Evolutionary conservation across 2,113 vertebrate genomes (phyloP).

Genomic region (Nyctereutes procyonoides): DNA sequence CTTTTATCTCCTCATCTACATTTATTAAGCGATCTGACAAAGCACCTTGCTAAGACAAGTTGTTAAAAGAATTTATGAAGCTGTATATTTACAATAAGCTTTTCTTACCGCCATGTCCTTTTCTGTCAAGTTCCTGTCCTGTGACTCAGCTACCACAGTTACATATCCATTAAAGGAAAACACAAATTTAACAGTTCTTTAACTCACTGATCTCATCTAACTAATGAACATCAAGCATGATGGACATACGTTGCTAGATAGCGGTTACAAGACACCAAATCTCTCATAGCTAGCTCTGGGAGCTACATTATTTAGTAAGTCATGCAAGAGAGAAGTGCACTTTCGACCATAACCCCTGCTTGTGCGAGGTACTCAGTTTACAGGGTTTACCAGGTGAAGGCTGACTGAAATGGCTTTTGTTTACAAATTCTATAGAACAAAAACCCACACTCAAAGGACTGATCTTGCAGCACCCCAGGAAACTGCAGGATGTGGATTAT

Average conservation of each 20-base stretch:
- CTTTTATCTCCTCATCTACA: slow-evolving; percentile 77
- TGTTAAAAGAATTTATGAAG: slow-evolving; percentile 66
- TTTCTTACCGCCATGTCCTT: slow-evolving; percentile 87
- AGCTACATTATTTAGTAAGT: slow-evolving; percentile 97
- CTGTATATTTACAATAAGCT: slow-evolving; percentile 77
- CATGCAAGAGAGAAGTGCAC: slow-evolving; percentile 82
- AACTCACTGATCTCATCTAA: slow-evolving; percentile 85
- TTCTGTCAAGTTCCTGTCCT: slow-evolving; percentile 80
- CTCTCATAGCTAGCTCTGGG: slow-evolving; percentile 87
- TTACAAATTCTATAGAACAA: slow-evolving; percentile 83
- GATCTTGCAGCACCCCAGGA: slow-evolving; percentile 23
- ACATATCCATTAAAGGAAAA: slow-evolving; percentile 80
- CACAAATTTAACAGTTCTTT: slow-evolving; percentile 83
- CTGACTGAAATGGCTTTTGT: slow-evolving; percentile 84
- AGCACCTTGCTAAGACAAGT: slow-evolving; percentile 60
- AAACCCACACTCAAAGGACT: slow-evolving; percentile 62
- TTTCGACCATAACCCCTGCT: slow-evolving; percentile 78
- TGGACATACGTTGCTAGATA: slow-evolving; percentile 84
- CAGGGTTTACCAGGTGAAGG: slow-evolving; percentile 82
- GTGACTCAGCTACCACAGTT: slow-evolving; percentile 80
- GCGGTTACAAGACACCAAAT: slow-evolving; percentile 90
- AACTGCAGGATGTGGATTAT: slow-evolving; percentile 26
- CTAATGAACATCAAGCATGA: slow-evolving; percentile 87
- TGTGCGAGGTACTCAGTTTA: slow-evolving; percentile 86
- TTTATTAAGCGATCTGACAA: slow-evolving; percentile 73